Evolutionary conservation across 2,113 vertebrate species (phyloP).

Genomic region (Chlorodrepanis virens): DNA sequence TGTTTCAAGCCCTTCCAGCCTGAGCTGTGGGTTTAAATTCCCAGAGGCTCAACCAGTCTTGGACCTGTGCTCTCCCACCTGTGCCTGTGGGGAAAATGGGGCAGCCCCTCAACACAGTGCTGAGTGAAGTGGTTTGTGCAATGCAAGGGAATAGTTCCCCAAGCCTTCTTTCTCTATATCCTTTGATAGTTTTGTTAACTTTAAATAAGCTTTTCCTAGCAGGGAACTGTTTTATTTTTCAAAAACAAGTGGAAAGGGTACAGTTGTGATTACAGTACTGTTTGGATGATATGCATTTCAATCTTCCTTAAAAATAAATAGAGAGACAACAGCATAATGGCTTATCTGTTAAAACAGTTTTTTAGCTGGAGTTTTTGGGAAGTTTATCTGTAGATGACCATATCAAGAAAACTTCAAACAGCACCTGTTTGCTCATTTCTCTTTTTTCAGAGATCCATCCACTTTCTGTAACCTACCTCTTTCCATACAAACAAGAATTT

Average conservation of each 20-base stretch:
- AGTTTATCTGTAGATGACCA: background rate
- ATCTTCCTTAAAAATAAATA: background rate
- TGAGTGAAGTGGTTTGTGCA: background rate
- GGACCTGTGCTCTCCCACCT: background rate
- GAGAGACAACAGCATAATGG: background rate
- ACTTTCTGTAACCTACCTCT: background rate
- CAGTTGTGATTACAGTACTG: background rate
- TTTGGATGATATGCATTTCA: background rate
- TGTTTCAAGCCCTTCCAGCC: background rate
- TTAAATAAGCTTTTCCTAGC: background rate
- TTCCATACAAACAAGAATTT: background rate
- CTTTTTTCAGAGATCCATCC: background rate
- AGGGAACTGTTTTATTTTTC: background rate
- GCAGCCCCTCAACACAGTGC: background rate
- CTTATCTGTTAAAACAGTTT: background rate
- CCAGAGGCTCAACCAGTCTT: background rate
- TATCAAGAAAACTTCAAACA: background rate
- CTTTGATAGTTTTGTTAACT: background rate
- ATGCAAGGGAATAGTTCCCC: background rate
- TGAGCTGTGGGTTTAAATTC: background rate
- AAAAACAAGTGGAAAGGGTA: background rate
- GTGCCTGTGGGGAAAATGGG: background rate
- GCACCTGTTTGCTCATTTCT: background rate
- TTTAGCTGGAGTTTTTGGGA: background rate
- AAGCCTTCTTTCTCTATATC: background rate